A percentile compares a stretch with the other conserved stretches of the same genome.
phyloP scores from a whole-genome alignment of 2,888 invertebrate genomes.

The Periphyllus acericola region DNA sequence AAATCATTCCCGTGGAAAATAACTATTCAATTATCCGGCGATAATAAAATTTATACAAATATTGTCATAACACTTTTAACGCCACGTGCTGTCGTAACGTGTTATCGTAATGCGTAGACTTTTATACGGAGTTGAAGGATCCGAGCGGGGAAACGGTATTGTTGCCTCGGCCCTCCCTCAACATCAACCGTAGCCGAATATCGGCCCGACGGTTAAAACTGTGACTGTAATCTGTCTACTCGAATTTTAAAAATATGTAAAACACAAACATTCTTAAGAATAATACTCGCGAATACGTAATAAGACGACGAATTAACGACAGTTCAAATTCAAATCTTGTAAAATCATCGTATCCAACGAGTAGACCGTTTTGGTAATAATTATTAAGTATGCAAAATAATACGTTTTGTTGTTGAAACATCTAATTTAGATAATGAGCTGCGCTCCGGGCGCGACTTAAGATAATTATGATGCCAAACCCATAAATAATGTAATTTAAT shows the following conservation, averaged over 20 bases:
- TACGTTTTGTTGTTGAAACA: background rate
- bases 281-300: no score
- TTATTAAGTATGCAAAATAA: background rate
- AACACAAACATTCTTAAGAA: no score
- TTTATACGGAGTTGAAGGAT: background rate
- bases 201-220: background rate
- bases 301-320: no score
- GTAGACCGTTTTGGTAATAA: background rate
- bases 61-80: background rate
- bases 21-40: background rate
- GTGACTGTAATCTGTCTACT: background rate
- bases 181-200: background rate
- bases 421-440: background rate
- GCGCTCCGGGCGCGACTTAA: background rate
- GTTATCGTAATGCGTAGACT: background rate
- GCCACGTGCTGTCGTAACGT: background rate
- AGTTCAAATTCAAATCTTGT: background rate
- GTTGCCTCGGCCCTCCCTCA: background rate
- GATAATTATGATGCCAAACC: background rate
- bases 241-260: no score
- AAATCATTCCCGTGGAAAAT: slow-evolving; percentile 22
- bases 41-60: background rate
- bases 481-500: background rate
- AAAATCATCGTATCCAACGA: background rate
- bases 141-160: background rate